Conservation (phyloP, 2,888 invertebrate genomes). For the Sisyra nigra region DNA sequence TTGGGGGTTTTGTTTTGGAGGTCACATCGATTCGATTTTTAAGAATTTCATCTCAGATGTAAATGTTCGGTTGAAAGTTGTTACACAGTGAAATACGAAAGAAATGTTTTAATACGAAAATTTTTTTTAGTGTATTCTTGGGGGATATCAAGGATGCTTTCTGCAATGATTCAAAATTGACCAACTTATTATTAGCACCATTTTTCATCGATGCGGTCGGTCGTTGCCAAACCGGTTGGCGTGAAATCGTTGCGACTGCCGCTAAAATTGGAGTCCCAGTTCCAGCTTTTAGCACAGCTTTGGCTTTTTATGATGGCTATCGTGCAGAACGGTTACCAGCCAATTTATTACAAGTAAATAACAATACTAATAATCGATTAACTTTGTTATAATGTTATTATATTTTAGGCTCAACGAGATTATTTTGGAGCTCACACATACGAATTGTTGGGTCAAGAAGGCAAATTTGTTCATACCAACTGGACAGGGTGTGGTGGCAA, state of each 20-base stretch:
- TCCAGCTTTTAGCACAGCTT: conserved; percentile 82
- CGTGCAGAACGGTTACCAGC: conserved; percentile 76
- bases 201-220: conserved; percentile 81
- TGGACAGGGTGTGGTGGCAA: conserved; percentile 98
- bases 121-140: conserved; percentile 49
- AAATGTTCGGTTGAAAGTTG: no score
- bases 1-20: no score
- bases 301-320: conserved; percentile 96
- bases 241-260: conserved; percentile 60
- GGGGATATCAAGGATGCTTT: conserved; percentile 89
- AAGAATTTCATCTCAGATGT: neutral
- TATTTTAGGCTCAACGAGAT: conserved; percentile 75
- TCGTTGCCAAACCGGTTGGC: conserved; percentile 68
- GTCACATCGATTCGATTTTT: neutral
- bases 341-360: conserved; percentile 71
- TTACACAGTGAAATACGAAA: no score
- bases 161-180: conserved; percentile 69
- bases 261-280: conserved; percentile 74
- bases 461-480: conserved; percentile 88
- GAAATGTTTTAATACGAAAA: no score
- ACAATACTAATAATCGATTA: neutral
- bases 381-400: neutral
- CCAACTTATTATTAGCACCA: conserved; percentile 79
- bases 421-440: conserved; percentile 99
- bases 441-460: conserved; percentile 72